Percentiles rank a stretch among this genome's conserved stretches.
Evolutionary conservation across 2,797 vertebrate genomes (phyloP).

Genomic region (Spinibarbus caldwelli): DNA sequence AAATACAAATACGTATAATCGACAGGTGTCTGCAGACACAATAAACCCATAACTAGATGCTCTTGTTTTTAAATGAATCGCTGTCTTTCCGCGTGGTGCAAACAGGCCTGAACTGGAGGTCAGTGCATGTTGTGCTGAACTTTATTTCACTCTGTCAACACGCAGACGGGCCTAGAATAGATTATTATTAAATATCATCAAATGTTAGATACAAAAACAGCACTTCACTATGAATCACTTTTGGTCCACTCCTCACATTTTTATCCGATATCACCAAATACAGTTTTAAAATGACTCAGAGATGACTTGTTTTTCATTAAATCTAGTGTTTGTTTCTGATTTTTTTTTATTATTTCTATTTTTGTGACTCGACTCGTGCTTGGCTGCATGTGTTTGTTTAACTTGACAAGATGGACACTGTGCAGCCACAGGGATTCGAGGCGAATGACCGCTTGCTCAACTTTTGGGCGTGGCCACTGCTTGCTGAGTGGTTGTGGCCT

Average conservation of each 20-base stretch:
- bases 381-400: neutral
- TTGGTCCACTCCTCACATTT: neutral
- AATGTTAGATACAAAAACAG: neutral
- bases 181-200: neutral
- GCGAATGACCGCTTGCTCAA: constrained; percentile 35
- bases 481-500: constrained; percentile 36
- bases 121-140: constrained; percentile 54
- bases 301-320: neutral
- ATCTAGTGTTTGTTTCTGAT: neutral
- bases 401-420: neutral
- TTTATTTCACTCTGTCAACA: constrained; percentile 15
- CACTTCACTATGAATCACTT: neutral
- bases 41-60: no score
- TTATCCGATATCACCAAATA: neutral
- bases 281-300: neutral
- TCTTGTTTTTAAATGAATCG: constrained; percentile 61
- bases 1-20: neutral
- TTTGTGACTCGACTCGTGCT: neutral
- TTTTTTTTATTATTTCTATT: neutral
- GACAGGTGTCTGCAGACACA: neutral
- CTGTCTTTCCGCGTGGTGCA: constrained; percentile 14
- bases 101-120: constrained; percentile 50
- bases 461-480: constrained; percentile 51
- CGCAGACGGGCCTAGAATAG: neutral
- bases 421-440: constrained; percentile 27